Evolutionary conservation across 1,140 invertebrate species (phyloP), one percentile per base, ranked within the genome.

Genomic region (Cephus cinctus): DNA sequence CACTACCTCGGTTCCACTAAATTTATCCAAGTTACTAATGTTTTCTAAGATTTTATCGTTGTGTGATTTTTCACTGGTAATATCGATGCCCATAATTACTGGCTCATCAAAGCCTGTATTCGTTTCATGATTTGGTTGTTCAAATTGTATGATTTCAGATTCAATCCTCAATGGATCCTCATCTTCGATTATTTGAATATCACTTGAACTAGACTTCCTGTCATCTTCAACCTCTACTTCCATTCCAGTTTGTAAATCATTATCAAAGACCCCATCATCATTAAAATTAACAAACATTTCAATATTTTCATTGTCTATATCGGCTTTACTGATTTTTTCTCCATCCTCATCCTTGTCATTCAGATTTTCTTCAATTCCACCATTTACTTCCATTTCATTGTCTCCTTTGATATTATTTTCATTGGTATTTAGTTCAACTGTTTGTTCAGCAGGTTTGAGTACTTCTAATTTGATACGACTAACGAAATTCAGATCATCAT

Each of bases 401-500:
- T 36, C 22, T 55, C 50, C 39, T 41, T 52, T 21, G 45, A 8
- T 34, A 22, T 43, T 23, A 36, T 36, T 34, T 12, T 36, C 9
- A 4, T 16, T 22, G 5, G 9, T 55, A 41, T 19, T 40, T 4
- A 11, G 16, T 15, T 31, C 52, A n/a, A 22, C 2, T 20, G 4
- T 4, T 20, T 34, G 40, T 31, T 54, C 47, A 3, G 50, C 40
- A 6, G 43, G 19, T 21, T 47, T 57, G 4, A 56, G 38, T 18
- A 67, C 35, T 2, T 36, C 43, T 18, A 69, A 31, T 27, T 52
- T 47, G 23, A 69, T 53, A 43, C 57, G 56, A 50, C 69, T 73
- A 3, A 69, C 67, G 48, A 76, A 75, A 50, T 59, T 76, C 63
- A 61, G 66, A 64, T 65, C 71, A 67, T n/a, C n/a, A 50, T 85